Evolutionary conservation across 2,797 vertebrate genomes (phyloP), one percentile per base, ranked within the genome.

Genomic region (Mormyrus hasselquistii): DNA sequence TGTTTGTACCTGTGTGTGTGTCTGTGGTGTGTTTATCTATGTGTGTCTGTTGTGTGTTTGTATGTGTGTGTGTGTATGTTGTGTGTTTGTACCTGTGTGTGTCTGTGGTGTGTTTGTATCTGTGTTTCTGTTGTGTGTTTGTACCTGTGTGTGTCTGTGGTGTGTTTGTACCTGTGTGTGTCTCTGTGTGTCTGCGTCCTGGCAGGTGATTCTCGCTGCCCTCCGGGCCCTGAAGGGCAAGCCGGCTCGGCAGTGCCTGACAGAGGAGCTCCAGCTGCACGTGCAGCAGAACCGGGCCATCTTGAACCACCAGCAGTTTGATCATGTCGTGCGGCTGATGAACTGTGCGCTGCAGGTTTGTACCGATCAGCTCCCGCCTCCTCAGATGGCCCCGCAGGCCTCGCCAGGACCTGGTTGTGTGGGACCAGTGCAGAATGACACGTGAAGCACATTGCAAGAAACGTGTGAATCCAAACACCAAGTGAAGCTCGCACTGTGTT

Each of bases 281-380:
- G 98, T 99, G 3, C 98, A 98, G 92, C 97, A 99, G 90, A 99
- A 99, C 92, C 96, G 98, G 0, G 97, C 97, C 52, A 98, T 99
- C 89, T 92, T 99, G 94, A 98, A 99, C 94, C 98, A 99, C 92
- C 98, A 99, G 52, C 99, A 99, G 95, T 99, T 99, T 86, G 99
- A 99, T 94, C 98, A 99, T 92, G 94, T 97, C 38, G 95, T 99
- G 90, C 96, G 98, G 85, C 98, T 99, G 98, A 99, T 99, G 96
- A 99, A 99, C 94, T 99, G 98, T 91, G 97, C 98, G 87, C 94
- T 99, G 52, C 98, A 99, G 98, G 98, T 99, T 87, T 91, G 93
- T 90, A n/a, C 82, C 14, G 29, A 57, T 25, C 57, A n/a, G 7
- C 53, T 41, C 22, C 38, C 0, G 19, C 41, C 82, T 4, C 47